phyloP scores from a whole-genome alignment of 2,113 vertebrate species.

The Glareola pratincola region DNA sequence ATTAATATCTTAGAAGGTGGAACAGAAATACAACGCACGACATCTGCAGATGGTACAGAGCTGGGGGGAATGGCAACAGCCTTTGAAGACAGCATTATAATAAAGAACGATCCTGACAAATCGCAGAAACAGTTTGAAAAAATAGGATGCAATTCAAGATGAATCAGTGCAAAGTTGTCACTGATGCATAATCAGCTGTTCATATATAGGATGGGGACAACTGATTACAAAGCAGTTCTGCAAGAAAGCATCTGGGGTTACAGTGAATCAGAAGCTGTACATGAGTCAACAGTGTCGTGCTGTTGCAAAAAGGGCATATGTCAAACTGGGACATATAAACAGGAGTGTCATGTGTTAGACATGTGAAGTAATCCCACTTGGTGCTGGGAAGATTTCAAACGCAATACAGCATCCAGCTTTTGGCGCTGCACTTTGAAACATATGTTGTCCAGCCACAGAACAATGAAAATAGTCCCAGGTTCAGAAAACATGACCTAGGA shows the following conservation, averaged over 20 bases:
- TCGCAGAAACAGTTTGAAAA: constrained; percentile 28
- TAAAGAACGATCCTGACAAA: constrained; percentile 50
- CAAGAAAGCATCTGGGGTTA: constrained; percentile 50
- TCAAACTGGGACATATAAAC: constrained; percentile 18
- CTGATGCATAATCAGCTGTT: constrained; percentile 56
- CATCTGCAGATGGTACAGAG: constrained; percentile 26
- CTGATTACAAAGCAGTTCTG: constrained; percentile 63
- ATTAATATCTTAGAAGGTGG: not conserved
- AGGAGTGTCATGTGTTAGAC: constrained; percentile 14
- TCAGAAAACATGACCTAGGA: not conserved
- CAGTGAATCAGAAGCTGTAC: constrained; percentile 29
- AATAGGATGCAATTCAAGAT: constrained; percentile 62
- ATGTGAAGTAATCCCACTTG: not conserved
- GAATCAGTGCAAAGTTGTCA: constrained; percentile 65
- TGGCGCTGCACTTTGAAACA: not conserved
- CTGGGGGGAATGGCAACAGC: not conserved
- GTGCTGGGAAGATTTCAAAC: not conserved
- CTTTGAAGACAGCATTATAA: constrained; percentile 21
- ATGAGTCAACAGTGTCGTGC: constrained; percentile 2
- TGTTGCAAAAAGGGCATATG: constrained; percentile 23
- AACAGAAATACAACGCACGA: not conserved
- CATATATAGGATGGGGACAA: constrained; percentile 64
- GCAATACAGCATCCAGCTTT: not conserved
- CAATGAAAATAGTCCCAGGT: not conserved
- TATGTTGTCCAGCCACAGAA: not conserved